phyloP scores from a whole-genome alignment of 2,797 vertebrate genomes.

The Tadarida brasiliensis region DNA sequence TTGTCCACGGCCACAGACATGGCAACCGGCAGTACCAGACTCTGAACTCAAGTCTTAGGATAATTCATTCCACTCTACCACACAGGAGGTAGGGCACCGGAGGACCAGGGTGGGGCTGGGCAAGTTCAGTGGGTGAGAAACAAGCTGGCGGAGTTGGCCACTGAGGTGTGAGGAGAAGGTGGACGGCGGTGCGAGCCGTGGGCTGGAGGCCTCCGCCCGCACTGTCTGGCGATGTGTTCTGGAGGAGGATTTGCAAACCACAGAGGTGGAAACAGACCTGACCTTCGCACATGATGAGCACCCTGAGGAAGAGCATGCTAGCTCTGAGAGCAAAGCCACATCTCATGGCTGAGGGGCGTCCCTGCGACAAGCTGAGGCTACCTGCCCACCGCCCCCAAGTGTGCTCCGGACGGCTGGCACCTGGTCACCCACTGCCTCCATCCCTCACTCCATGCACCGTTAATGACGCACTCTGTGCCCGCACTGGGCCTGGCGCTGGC shows the following conservation, averaged over 20 bases:
- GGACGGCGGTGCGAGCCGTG: too few relatives aligned
- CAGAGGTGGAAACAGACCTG: not conserved
- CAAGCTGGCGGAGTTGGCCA: not conserved
- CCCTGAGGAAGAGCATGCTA: not conserved
- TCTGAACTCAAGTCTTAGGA: not conserved
- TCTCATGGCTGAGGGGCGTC: not conserved
- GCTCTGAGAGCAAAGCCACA: not conserved
- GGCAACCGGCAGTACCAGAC: not conserved
- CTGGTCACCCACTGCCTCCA: too few relatives aligned
- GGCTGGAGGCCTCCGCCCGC: not conserved
- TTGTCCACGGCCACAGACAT: not conserved
- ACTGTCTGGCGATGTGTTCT: too few relatives aligned
- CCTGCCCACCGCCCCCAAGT: not conserved
- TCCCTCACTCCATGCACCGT: not conserved
- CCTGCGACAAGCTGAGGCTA: not conserved
- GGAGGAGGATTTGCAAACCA: not conserved
- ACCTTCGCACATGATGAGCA: not conserved
- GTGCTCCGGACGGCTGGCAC: too few relatives aligned
- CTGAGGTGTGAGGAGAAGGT: not conserved
- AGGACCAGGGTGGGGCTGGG: not conserved
- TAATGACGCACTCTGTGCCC: not conserved
- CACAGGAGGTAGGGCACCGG: too few relatives aligned
- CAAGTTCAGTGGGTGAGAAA: not conserved
- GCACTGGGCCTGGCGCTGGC: not conserved
- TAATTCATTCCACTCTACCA: not conserved